Percentiles rank a stretch among this genome's conserved stretches.
Evolutionary conservation across 2,113 vertebrate species (phyloP).

Genomic region (Clarias batrachus): DNA sequence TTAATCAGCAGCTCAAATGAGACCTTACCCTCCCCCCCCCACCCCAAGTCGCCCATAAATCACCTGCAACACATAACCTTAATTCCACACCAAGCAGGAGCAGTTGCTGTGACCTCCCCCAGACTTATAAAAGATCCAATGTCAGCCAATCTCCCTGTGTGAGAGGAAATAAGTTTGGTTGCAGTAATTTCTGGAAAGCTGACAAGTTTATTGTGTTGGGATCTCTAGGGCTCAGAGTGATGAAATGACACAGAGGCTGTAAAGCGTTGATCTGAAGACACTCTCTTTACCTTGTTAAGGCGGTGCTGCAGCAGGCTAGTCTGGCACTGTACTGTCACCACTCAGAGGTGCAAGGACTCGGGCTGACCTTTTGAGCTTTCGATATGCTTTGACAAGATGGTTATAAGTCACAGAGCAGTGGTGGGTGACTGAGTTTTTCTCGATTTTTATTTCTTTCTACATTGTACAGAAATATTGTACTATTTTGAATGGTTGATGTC

Average conservation of each 20-base stretch:
- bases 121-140: constrained; percentile 56
- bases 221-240: constrained; percentile 52
- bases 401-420: constrained; percentile 19
- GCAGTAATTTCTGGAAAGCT: constrained; percentile 58
- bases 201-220: constrained; percentile 60
- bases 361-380: constrained; percentile 44
- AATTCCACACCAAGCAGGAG: constrained; percentile 49
- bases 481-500: too few relatives aligned
- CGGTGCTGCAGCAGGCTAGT: constrained; percentile 28
- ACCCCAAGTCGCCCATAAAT: constrained; percentile 43
- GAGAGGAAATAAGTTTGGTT: constrained; percentile 58
- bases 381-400: constrained; percentile 30
- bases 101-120: constrained; percentile 54
- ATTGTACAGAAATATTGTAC: too few relatives aligned
- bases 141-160: constrained; percentile 48
- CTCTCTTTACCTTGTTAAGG: constrained; percentile 52
- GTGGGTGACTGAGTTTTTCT: neutral
- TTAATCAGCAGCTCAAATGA: constrained; percentile 64
- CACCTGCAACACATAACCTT: constrained; percentile 43
- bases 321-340: neutral
- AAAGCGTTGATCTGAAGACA: constrained; percentile 47
- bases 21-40: constrained; percentile 51
- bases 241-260: constrained; percentile 51
- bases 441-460: too few relatives aligned
- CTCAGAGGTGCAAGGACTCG: constrained; percentile 19